Percentiles rank a stretch among this genome's conserved stretches.
Evolutionary conservation across 2,797 vertebrate genomes (phyloP).

Genomic region (Falco concolor): DNA sequence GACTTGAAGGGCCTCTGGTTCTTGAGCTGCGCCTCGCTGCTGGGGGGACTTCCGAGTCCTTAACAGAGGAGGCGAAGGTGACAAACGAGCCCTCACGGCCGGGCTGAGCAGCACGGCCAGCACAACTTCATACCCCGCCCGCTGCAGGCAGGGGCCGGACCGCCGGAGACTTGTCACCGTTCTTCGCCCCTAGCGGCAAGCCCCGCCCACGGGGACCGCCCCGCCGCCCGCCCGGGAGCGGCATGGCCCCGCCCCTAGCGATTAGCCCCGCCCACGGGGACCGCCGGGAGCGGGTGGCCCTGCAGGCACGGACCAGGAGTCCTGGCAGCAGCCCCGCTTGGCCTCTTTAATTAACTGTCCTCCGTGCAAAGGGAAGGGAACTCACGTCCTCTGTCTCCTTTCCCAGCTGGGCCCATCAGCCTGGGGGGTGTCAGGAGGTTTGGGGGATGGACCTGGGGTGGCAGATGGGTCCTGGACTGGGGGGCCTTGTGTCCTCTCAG

Average conservation of each 20-base stretch:
- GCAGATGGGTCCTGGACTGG: neutral
- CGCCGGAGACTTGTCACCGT: too few species aligned
- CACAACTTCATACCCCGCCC: neutral
- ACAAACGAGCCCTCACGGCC: neutral
- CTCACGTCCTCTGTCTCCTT: neutral
- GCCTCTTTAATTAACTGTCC: neutral
- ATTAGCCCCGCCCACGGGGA: too few species aligned
- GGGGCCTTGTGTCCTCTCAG: neutral
- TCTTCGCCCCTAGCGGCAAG: too few species aligned
- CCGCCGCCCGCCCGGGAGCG: too few species aligned
- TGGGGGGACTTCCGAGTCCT: accelerated
- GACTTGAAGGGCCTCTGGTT: neutral
- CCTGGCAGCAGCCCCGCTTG: neutral
- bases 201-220: too few species aligned
- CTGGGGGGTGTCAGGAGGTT: neutral
- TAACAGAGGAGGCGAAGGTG: neutral
- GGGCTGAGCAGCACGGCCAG: neutral
- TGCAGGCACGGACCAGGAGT: neutral
- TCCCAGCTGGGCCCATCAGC: neutral
- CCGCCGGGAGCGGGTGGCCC: too few species aligned
- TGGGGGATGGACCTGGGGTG: neutral
- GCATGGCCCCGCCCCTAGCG: too few species aligned
- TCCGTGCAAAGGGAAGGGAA: neutral
- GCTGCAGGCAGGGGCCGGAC: neutral
- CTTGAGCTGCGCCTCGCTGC: neutral